Evolutionary conservation across 1,140 invertebrate genomes (phyloP), one percentile per base, ranked within the genome.

Genomic region (Drosophila albomicans): DNA sequence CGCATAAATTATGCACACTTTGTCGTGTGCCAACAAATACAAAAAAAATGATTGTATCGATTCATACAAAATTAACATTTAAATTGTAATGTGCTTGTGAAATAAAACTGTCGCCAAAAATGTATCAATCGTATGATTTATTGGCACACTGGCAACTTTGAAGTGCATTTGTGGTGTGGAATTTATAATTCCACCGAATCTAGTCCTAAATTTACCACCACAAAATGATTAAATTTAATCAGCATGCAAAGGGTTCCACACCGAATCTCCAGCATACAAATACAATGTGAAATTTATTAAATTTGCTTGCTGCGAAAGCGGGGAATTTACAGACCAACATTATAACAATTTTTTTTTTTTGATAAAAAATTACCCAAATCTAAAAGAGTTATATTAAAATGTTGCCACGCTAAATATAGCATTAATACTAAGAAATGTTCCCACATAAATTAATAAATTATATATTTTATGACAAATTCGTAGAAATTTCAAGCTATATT

Each of bases 1-100:
- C 52, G 73, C 85, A 89, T 88, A 81, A 88, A 69, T 75, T 81
- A 85, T 89, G 85, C 85, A 73, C 67, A 81, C 64, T 89, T 81
- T 88, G 85, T 81, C 85, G 86, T 88, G 85, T 89, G 85, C 81
- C 85, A 85, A 88, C 82, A 71, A 52, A 52, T 15, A 62, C 16
- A 38, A 49, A 48, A 43, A 15, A 43, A 15, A 38, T 3, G 13
- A 49, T 10, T 25, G 20, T 25, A 25, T 25, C 20, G 20, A 52
- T 49, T 79, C 66, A 49, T 13, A 51, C 49, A 64, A 79, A 89
- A 89, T 89, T 89, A 81, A 75, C 85, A 89, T 89, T 72, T 79
- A 85, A 89, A 89, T 89, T 64, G 78, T 63, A 66, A 63, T 78
- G 59, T 56, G 69, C 52, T 51, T 51, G 15, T 10, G 8, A 65